Evolutionary conservation across 2,888 invertebrate genomes (phyloP).

Genomic region (Gisinianus flammeolus): DNA sequence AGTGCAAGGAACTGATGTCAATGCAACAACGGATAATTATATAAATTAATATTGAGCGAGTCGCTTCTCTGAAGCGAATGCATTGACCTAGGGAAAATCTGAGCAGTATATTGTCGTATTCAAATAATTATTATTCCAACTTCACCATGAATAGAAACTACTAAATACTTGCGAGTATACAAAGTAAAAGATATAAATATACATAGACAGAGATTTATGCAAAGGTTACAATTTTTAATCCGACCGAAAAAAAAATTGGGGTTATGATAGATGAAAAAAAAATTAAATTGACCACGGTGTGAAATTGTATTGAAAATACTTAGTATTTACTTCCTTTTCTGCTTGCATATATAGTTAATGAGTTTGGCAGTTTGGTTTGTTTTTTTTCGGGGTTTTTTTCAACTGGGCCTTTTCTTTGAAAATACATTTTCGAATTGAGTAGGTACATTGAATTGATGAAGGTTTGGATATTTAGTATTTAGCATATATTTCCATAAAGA

Average conservation of each 20-base stretch:
- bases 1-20: not conserved
- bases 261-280: not conserved
- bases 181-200: too few species aligned
- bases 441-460: not conserved
- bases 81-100: too few species aligned
- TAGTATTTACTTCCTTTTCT: not conserved
- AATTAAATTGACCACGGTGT: slow-evolving; percentile 20
- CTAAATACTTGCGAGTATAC: too few species aligned
- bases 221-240: not conserved
- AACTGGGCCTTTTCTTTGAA: not conserved
- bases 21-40: too few species aligned
- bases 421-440: not conserved
- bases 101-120: too few species aligned
- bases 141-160: too few species aligned
- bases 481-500: too few species aligned
- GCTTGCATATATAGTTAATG: slow-evolving; percentile 12
- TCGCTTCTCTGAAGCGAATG: too few species aligned
- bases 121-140: too few species aligned
- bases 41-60: too few species aligned
- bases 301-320: slow-evolving; percentile 4
- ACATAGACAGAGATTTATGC: too few species aligned
- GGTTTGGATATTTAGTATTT: too few species aligned
- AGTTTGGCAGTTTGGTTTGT: not conserved
- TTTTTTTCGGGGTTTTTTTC: not conserved
- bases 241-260: slow-evolving; percentile 1